Conservation (phyloP, 1,140 invertebrate genomes). For the Camponotus floridanus region DNA sequence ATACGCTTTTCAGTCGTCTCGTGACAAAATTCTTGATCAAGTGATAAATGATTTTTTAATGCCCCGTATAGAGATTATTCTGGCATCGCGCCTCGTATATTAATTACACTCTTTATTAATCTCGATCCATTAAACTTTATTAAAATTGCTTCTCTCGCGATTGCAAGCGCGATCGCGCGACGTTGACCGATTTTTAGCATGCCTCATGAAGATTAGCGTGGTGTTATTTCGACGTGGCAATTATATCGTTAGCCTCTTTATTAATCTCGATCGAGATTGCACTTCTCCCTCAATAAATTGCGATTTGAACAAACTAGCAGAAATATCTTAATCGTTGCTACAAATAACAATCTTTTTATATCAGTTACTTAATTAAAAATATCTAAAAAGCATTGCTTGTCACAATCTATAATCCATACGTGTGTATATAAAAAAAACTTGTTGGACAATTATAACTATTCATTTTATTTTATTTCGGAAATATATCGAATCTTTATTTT, state of each 20-base stretch:
- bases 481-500: neutral
- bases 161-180: constrained; percentile 24
- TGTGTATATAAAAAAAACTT: neutral
- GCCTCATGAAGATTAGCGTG: constrained; percentile 13
- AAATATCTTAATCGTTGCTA: neutral
- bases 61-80: constrained; percentile 29
- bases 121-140: constrained; percentile 56
- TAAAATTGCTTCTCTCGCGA: constrained; percentile 47
- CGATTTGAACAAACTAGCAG: neutral
- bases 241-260: constrained; percentile 25
- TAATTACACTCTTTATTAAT: constrained; percentile 58
- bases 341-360: neutral
- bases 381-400: neutral
- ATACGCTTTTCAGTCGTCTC: constrained; percentile 36
- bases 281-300: neutral
- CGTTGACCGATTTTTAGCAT: constrained; percentile 41
- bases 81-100: constrained; percentile 28
- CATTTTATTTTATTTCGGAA: neutral
- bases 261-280: constrained; percentile 36
- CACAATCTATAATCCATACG: too few species aligned
- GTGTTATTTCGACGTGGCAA: constrained; percentile 43
- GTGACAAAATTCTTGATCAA: constrained; percentile 48
- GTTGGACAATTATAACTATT: neutral
- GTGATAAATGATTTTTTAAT: constrained; percentile 60
- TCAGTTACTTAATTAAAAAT: constrained; percentile 3